A percentile compares a stretch with the other conserved stretches of the same genome.
phyloP scores from a whole-genome alignment of 2,113 vertebrate genomes.

The Aegypius monachus region DNA sequence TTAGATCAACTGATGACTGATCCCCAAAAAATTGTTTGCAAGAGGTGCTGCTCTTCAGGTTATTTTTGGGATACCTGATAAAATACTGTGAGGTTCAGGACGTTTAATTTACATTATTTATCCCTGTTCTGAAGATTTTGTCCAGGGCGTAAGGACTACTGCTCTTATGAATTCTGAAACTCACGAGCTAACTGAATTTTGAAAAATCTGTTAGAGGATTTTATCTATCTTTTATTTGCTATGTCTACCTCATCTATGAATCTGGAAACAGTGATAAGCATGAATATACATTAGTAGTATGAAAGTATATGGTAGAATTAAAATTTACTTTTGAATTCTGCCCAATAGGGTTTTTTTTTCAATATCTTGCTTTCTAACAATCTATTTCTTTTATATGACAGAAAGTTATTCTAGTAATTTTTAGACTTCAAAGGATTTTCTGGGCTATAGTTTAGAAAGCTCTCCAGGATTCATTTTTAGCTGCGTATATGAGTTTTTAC shows the following conservation, averaged over 20 bases:
- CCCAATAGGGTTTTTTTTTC: fast-evolving
- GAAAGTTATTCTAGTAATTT: background rate
- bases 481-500: background rate
- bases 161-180: background rate
- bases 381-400: background rate
- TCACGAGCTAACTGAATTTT: background rate
- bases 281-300: background rate
- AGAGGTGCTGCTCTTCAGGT: background rate
- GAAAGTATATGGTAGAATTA: background rate
- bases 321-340: background rate
- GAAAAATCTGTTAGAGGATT: background rate
- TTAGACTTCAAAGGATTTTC: background rate
- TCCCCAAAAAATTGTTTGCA: background rate
- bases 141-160: background rate
- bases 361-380: background rate
- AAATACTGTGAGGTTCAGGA: background rate
- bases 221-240: background rate
- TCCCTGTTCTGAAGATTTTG: background rate
- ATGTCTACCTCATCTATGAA: background rate
- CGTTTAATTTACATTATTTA: background rate
- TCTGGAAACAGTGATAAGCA: background rate
- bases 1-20: background rate
- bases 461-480: background rate
- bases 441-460: background rate
- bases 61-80: background rate